These are phyloP conservation scores for Cerceris rybyensis DNA, from an alignment of 2,888 invertebrate genomes.

Conservation along the genomic window DNA sequence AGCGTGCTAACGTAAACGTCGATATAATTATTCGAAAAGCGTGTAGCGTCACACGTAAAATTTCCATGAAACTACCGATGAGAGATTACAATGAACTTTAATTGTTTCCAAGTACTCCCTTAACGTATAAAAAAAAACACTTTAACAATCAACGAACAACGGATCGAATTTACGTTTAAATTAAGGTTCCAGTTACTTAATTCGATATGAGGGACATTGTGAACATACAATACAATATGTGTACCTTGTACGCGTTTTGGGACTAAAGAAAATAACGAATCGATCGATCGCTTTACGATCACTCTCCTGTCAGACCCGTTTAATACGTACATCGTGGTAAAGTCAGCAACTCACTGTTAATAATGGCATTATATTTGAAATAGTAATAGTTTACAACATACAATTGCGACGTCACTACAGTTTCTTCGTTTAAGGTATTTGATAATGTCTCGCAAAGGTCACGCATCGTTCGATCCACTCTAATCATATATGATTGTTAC, in stretches of 20 bases:
- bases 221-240: too few species aligned
- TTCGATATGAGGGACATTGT: too few species aligned
- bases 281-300: neutral
- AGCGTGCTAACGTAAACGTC: neutral
- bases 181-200: too few species aligned
- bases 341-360: slow-evolving; percentile 59
- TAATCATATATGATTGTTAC: slow-evolving; percentile 21
- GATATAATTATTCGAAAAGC: neutral
- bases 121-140: too few species aligned
- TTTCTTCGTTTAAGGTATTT: slow-evolving; percentile 63
- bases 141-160: too few species aligned
- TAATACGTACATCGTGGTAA: slow-evolving; percentile 7
- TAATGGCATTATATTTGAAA: slow-evolving; percentile 75
- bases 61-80: too few species aligned
- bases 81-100: too few species aligned
- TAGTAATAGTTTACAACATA: slow-evolving; percentile 76
- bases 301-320: neutral
- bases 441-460: slow-evolving; percentile 64
- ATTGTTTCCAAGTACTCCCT: too few species aligned
- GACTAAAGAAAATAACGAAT: neutral
- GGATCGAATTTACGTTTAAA: too few species aligned
- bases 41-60: too few species aligned
- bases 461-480: slow-evolving; percentile 33
- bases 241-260: too few species aligned
- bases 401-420: slow-evolving; percentile 73